Percentiles rank a stretch among this genome's conserved stretches.
Conservation (phyloP, 1,140 invertebrate species). For the Schmidtea mediterranea region DNA sequence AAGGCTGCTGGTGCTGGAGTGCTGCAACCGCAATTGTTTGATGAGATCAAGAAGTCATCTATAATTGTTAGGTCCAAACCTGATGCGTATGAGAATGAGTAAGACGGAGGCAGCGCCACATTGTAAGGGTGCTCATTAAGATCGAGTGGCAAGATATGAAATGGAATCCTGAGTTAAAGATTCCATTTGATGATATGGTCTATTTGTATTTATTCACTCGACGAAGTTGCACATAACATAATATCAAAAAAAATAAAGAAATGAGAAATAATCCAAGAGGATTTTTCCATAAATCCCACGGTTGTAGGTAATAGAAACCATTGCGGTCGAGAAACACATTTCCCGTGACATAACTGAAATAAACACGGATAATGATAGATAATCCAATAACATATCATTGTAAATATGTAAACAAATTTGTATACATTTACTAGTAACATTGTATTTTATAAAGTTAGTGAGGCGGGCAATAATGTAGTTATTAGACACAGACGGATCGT, state of each 20-base stretch:
- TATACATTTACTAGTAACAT: background rate
- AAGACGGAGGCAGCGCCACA: too few relatives aligned
- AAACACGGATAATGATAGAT: background rate
- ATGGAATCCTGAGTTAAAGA: too few relatives aligned
- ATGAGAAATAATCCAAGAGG: slow-evolving; percentile 14
- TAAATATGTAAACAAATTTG: background rate
- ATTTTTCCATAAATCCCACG: slow-evolving; percentile 20
- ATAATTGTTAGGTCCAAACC: too few relatives aligned
- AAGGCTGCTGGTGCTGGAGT: too few relatives aligned
- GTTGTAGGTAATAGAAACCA: slow-evolving; percentile 12
- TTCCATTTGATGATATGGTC: too few relatives aligned
- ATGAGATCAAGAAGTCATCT: too few relatives aligned
- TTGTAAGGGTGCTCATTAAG: too few relatives aligned
- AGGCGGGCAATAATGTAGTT: background rate
- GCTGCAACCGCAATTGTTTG: too few relatives aligned
- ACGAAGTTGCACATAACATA: slow-evolving; percentile 13
- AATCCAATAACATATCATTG: background rate
- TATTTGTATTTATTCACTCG: slow-evolving; percentile 8
- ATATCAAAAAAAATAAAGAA: slow-evolving; percentile 11
- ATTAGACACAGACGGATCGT: too few relatives aligned
- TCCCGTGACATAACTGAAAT: slow-evolving; percentile 8
- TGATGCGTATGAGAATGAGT: too few relatives aligned
- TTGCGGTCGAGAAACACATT: slow-evolving; percentile 13
- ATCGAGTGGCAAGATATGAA: too few relatives aligned
- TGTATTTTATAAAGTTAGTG: background rate